Evolutionary conservation across 2,113 vertebrate species (phyloP).

Genomic region (Oophaga pumilio): DNA sequence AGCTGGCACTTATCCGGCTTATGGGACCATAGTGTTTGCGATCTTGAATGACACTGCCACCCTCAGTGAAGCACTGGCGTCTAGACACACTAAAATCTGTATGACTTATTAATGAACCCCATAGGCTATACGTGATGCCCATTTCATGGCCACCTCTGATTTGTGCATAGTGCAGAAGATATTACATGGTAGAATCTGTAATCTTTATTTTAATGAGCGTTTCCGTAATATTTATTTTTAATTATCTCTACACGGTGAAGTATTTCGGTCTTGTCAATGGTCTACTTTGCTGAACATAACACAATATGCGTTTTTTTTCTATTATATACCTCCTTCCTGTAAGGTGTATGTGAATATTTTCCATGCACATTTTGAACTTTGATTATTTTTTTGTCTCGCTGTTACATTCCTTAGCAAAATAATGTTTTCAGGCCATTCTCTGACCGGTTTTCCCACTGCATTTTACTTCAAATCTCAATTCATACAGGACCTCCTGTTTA

Average conservation of each 20-base stretch:
- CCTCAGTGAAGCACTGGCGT: not conserved
- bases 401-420: conserved; percentile 20
- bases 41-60: not conserved
- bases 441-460: conserved; percentile 22
- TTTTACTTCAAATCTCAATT: conserved; percentile 41
- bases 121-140: not conserved
- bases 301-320: not conserved
- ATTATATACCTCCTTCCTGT: conserved; percentile 1
- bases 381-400: not conserved
- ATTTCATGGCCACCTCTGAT: not conserved
- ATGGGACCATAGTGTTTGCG: too few relatives aligned
- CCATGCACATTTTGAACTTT: conserved; percentile 15
- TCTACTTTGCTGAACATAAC: not conserved
- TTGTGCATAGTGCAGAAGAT: not conserved
- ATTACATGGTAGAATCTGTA: not conserved
- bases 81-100: not conserved
- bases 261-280: not conserved
- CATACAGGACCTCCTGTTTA: conserved; percentile 52
- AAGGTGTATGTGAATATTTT: not conserved
- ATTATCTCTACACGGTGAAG: not conserved
- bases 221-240: too few relatives aligned
- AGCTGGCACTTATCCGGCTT: not conserved
- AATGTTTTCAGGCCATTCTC: conserved; percentile 17
- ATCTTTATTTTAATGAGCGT: not conserved
- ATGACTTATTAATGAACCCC: not conserved